These are phyloP conservation scores for Leptodactylus fallax DNA, from an alignment of 2,797 vertebrate genomes.

Conservation along the genomic window DNA sequence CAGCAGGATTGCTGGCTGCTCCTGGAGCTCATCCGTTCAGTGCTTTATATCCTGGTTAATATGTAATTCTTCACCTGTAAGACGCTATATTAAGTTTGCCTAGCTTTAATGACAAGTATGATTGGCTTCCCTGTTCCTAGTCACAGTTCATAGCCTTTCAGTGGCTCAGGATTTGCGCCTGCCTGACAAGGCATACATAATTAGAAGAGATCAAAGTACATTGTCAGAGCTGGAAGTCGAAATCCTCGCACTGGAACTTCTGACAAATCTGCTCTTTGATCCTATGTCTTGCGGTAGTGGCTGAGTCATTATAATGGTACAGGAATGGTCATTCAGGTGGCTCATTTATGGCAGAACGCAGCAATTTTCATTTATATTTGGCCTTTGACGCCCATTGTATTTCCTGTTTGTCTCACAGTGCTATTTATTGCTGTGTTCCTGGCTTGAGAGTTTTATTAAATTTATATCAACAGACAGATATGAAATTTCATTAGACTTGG, in stretches of 20 bases:
- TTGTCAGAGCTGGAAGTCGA: background rate
- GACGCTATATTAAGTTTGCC: background rate
- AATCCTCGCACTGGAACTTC: constrained; percentile 9
- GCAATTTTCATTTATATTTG: background rate
- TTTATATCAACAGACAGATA: background rate
- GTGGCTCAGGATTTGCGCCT: background rate
- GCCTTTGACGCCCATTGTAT: background rate
- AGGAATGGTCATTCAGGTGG: background rate
- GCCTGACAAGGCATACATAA: background rate
- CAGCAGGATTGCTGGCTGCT: background rate
- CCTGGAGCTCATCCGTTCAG: background rate
- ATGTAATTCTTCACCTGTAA: background rate
- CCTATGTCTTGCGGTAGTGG: background rate
- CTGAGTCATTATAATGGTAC: background rate
- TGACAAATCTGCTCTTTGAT: constrained; percentile 37
- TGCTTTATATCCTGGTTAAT: background rate
- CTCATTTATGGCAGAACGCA: background rate
- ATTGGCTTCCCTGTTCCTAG: constrained; percentile 18
- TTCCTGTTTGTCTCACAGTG: background rate
- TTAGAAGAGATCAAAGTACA: constrained; percentile 22
- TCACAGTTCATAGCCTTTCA: background rate
- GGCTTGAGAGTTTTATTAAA: background rate
- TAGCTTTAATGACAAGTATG: background rate
- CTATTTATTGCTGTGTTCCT: background rate
- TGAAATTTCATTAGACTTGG: too few species aligned